Base-by-base conservation (phyloP, 2,113 vertebrate species). In the Salvator merianae region DNA sequence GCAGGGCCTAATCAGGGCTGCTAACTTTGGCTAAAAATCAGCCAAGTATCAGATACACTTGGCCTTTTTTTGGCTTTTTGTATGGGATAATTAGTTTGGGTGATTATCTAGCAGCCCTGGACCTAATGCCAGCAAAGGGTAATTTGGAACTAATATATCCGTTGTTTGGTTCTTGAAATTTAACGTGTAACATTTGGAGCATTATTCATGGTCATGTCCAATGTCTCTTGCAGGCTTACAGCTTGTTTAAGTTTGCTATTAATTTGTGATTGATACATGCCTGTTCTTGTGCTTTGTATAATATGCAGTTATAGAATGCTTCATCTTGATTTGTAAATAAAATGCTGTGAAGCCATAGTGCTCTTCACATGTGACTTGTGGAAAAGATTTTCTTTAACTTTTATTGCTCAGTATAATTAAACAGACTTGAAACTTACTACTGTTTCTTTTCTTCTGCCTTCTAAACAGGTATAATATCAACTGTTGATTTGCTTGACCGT, bases 401-500 rank as follows among this genome's bases (percentile, higher is more conserved):
- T 32, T 10, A 22, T 47, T 1, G 30, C 38, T 90, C 77, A 74
- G 30, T 2, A 69, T 1, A 4, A 24, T 79, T 77, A 6, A 73
- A 6, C 32, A 87, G 87, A 84, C 0, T 50, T 63, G 75, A 4
- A 18, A 7, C 63, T 82, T 89, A 78, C 3, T 84, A 0, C 77
- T 86, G 53, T 65, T 1, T 0, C 3, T 78, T 28, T 90, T 80
- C 34, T 9, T 88, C 24, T 88, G 77, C 12, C 38, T 80, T 2
- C 59, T 87, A 32, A 87, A 94, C 50, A 97, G 99, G 99, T 88
- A 91, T 97, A 79, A 98, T 99, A 89, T 96, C 97, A 69, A 99
- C 98, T 0, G 95, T 97, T 65, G 98, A 98, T 55, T 92, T 88
- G 18, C 95, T 99, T 89, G 99, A 99, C 92, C 97, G 96, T 1